A percentile compares a stretch with the other conserved stretches of the same genome.
These are phyloP conservation scores for Allolobophora icterica DNA, from an alignment of 2,888 invertebrate genomes.

Conservation along the genomic window DNA sequence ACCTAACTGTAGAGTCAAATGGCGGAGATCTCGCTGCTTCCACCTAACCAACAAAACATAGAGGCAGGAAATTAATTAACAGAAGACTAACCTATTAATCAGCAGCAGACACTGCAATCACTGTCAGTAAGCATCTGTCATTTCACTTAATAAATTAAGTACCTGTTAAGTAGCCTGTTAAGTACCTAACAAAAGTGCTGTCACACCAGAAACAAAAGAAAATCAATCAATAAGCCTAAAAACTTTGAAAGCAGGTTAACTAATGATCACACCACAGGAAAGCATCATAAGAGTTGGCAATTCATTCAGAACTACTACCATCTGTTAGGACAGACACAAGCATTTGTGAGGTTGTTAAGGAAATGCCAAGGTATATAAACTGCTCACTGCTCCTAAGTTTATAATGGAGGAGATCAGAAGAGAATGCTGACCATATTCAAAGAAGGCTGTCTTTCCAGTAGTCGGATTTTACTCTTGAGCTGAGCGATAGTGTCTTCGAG, in stretches of 20 bases:
- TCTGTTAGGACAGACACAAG: background rate
- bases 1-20: background rate
- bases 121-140: background rate
- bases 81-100: background rate
- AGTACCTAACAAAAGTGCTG: too few relatives aligned
- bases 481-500: background rate
- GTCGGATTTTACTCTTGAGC: background rate
- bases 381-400: too few relatives aligned
- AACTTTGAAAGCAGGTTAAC: background rate
- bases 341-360: background rate
- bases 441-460: background rate
- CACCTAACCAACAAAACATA: background rate
- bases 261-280: background rate
- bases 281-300: background rate
- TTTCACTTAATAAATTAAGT: background rate
- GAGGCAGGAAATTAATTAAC: background rate
- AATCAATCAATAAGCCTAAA: background rate
- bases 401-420: background rate
- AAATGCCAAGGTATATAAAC: background rate
- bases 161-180: background rate
- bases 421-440: background rate
- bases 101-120: background rate
- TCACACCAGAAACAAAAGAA: background rate
- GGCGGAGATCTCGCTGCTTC: background rate
- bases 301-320: background rate